Conservation (phyloP, 2,797 vertebrate genomes). For the Microhierax caerulescens region DNA sequence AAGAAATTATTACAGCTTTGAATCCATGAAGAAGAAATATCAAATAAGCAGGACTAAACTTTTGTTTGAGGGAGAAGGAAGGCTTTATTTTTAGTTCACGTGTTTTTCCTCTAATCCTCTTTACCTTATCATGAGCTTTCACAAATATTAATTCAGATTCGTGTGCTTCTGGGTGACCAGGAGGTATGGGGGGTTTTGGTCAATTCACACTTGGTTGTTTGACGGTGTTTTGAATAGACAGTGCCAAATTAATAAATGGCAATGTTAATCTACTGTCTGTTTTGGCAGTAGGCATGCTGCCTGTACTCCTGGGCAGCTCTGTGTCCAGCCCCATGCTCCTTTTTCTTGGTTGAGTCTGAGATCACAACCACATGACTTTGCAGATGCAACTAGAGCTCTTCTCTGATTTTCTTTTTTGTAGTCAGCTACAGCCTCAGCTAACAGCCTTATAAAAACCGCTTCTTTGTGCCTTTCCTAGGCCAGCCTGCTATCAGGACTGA, state of each 20-base stretch:
- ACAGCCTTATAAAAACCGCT: background rate
- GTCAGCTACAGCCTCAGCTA: background rate
- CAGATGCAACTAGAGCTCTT: rapidly evolving
- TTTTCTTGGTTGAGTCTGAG: background rate
- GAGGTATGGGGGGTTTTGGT: rapidly evolving
- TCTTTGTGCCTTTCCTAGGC: background rate
- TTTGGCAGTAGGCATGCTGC: background rate
- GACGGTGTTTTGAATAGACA: background rate
- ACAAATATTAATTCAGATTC: background rate
- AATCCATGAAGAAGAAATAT: background rate
- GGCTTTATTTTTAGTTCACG: background rate
- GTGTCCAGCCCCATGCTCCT: background rate
- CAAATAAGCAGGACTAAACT: background rate
- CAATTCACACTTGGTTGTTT: background rate
- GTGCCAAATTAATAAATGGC: background rate
- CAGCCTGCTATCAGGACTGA: background rate
- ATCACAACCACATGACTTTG: background rate
- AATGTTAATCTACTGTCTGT: background rate
- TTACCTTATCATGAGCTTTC: background rate
- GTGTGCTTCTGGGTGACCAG: background rate
- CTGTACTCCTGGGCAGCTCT: background rate
- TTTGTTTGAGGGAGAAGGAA: background rate
- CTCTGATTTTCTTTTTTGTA: background rate
- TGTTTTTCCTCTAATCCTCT: background rate
- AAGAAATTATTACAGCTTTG: background rate